A percentile compares a stretch with the other conserved stretches of the same genome.
Conservation (phyloP, 2,113 vertebrate species). For the Petroica traversi region DNA sequence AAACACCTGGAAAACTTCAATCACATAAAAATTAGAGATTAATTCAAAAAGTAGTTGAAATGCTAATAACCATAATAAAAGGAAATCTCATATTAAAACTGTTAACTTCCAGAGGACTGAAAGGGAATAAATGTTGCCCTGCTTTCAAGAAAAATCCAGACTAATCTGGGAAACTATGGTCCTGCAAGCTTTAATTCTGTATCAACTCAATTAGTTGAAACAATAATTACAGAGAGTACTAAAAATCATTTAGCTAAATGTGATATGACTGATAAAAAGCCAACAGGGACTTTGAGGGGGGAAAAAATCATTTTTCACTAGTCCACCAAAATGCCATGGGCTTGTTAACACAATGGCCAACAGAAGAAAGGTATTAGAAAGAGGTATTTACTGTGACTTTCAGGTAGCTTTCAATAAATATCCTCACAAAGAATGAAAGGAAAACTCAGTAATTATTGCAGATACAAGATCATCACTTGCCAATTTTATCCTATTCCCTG, state of each 20-base stretch:
- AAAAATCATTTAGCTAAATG: conserved; percentile 18
- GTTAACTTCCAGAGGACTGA: not conserved
- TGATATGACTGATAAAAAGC: not conserved
- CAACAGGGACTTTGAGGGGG: not conserved
- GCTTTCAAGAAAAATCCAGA: conserved; percentile 2
- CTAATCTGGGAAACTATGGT: not conserved
- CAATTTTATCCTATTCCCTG: not conserved
- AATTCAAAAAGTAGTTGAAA: not conserved
- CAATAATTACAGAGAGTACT: conserved; percentile 17
- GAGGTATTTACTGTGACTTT: not conserved
- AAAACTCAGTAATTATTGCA: not conserved
- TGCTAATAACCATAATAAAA: not conserved
- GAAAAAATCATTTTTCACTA: not conserved
- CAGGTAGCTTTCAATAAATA: not conserved
- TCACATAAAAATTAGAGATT: not conserved
- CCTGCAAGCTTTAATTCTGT: not conserved
- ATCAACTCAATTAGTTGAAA: conserved; percentile 8
- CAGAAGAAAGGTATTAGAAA: not conserved
- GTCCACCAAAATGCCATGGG: not conserved
- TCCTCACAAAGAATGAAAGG: not conserved
- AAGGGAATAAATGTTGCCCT: not conserved
- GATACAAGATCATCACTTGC: not conserved
- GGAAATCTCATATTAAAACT: not conserved
- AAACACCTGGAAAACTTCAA: not conserved
- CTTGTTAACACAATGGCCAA: not conserved